Conservation (phyloP, 1,140 invertebrate genomes). For the Temnothorax longispinosus region DNA sequence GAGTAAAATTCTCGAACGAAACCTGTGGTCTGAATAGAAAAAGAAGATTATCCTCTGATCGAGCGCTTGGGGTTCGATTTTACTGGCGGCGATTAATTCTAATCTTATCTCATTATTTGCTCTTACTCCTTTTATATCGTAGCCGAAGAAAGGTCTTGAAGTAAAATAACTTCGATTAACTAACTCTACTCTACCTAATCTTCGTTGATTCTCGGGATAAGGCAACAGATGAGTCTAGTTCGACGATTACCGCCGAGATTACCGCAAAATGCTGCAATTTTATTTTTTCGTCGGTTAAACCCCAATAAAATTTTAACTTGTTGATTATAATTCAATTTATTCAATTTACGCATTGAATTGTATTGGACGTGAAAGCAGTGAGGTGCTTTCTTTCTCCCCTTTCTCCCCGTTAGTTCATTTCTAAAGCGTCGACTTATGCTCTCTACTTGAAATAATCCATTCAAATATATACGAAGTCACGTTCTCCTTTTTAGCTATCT, state of each 20-base stretch:
- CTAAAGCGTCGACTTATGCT: neutral
- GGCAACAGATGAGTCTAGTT: neutral
- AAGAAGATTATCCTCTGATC: neutral
- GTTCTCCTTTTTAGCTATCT: neutral
- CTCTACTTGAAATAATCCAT: constrained; percentile 21
- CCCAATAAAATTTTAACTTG: neutral
- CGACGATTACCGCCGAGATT: neutral
- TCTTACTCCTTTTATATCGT: neutral
- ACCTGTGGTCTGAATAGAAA: neutral
- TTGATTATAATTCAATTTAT: neutral
- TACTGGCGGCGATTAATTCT: neutral
- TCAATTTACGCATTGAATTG: neutral
- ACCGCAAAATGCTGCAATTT: neutral
- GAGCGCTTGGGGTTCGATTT: neutral
- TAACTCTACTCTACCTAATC: neutral
- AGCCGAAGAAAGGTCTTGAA: neutral
- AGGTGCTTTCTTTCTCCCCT: neutral
- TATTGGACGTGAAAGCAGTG: neutral
- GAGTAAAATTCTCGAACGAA: neutral
- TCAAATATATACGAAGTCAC: constrained; percentile 39
- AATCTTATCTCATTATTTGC: constrained; percentile 4
- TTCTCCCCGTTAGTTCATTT: neutral
- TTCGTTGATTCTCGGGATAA: neutral
- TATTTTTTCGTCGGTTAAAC: neutral
- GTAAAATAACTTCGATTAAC: neutral